Evolutionary conservation across 2,888 invertebrate genomes (phyloP).

Genomic region (Dicyrtoma fusca): DNA sequence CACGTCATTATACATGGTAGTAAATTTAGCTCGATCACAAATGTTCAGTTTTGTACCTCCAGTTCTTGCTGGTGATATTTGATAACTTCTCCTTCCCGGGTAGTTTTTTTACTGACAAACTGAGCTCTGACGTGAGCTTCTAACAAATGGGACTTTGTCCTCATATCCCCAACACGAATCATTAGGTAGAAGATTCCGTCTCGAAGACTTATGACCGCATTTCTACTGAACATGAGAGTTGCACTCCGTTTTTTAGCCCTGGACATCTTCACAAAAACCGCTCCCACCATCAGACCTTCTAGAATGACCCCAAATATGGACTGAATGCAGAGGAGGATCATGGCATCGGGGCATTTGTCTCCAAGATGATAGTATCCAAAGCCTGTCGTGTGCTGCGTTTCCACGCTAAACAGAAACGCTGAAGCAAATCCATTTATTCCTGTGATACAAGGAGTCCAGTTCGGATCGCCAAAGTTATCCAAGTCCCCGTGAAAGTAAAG

Average conservation of each 20-base stretch:
- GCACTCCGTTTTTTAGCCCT: conserved; percentile 91
- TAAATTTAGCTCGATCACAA: too few species aligned
- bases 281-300: conserved; percentile 68
- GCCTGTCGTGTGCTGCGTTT: conserved; percentile 69
- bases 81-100: conserved; percentile 53
- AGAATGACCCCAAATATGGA: conserved; percentile 53
- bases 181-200: conserved; percentile 69
- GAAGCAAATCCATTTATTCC: conserved; percentile 62
- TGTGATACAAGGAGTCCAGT: conserved; percentile 62
- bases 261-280: conserved; percentile 86
- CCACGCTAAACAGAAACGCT: conserved; percentile 64
- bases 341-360: conserved; percentile 46
- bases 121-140: conserved; percentile 53
- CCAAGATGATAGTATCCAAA: conserved; percentile 72
- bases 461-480: conserved; percentile 37
- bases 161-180: conserved; percentile 46
- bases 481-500: conserved; percentile 88
- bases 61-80: conserved; percentile 51
- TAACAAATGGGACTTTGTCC: conserved; percentile 51
- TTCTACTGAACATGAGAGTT: conserved; percentile 87
- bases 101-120: conserved; percentile 45
- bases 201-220: conserved; percentile 85
- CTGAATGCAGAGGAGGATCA: conserved; percentile 50
- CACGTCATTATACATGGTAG: too few species aligned
- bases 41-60: conserved; percentile 40